These are phyloP conservation scores for Paraescarpia echinospica DNA, from an alignment of 1,140 invertebrate species.

Conservation along the genomic window DNA sequence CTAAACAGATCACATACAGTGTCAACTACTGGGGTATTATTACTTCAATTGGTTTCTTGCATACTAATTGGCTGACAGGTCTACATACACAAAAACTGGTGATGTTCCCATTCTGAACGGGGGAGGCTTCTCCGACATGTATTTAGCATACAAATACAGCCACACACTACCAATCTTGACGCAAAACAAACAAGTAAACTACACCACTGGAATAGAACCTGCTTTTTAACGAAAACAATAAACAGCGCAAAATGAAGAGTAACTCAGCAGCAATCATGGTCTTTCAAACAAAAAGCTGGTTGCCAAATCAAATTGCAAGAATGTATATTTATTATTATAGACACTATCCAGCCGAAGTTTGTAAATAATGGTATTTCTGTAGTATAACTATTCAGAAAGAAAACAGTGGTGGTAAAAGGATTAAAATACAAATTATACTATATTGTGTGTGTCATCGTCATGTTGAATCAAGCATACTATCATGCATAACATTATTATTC, in stretches of 20 bases:
- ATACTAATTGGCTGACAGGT: background rate
- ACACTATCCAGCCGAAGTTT: background rate
- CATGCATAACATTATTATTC: background rate
- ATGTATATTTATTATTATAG: background rate
- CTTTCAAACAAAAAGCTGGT: background rate
- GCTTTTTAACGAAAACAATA: too few species aligned
- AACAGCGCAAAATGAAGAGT: background rate
- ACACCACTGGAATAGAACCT: background rate
- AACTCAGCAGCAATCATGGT: background rate
- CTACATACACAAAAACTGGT: background rate
- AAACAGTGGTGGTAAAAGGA: background rate
- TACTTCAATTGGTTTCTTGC: background rate
- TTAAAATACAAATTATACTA: background rate
- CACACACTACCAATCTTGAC: background rate
- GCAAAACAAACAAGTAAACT: background rate
- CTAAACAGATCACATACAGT: background rate
- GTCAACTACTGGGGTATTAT: background rate
- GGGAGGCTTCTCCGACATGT: background rate
- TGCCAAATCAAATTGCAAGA: background rate
- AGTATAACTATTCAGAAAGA: background rate
- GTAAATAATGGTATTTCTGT: background rate
- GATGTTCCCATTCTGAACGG: background rate
- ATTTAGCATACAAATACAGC: background rate
- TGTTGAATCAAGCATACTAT: background rate
- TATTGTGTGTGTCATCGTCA: too few species aligned